These are phyloP conservation scores for Centruroides sculpturatus DNA, from an alignment of 1,140 invertebrate genomes.

Conservation along the genomic window DNA sequence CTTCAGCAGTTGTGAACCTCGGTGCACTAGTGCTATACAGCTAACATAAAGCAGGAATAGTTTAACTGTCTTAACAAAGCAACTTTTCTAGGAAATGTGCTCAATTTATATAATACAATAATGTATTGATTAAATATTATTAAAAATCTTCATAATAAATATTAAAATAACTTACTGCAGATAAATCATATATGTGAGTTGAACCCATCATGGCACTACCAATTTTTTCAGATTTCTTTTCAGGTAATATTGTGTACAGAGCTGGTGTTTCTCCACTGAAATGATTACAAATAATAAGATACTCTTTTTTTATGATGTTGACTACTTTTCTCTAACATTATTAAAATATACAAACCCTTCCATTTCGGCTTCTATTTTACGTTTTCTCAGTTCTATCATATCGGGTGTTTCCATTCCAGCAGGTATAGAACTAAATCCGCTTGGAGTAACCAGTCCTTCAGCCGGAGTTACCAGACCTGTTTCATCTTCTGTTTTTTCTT, in stretches of 20 bases:
- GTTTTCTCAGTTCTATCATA: conserved; percentile 93
- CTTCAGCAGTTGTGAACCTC: too few species aligned
- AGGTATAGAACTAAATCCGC: conserved; percentile 85
- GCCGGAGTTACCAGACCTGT: conserved; percentile 72
- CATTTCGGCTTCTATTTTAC: conserved; percentile 92
- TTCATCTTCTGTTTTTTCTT: conserved; percentile 42
- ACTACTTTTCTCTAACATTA: too few species aligned
- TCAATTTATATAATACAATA: too few species aligned
- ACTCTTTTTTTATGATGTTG: too few species aligned
- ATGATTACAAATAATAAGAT: too few species aligned
- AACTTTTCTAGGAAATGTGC: too few species aligned
- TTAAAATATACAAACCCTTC: conserved; percentile 39
- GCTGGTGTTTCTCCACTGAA: conserved; percentile 65
- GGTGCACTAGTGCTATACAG: too few species aligned
- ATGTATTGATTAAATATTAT: too few species aligned
- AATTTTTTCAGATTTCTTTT: conserved; percentile 78
- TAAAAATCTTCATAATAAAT: too few species aligned
- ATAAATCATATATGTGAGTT: conserved; percentile 90
- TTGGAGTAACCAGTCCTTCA: conserved; percentile 70
- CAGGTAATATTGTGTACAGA: conserved; percentile 84
- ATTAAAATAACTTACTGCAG: conserved; percentile 29
- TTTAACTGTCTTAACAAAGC: too few species aligned
- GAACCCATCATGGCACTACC: conserved; percentile 89
- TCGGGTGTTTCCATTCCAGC: conserved; percentile 95
- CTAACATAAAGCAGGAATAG: too few species aligned